Conservation (phyloP, 1,140 invertebrate species). For the Limonius californicus region DNA sequence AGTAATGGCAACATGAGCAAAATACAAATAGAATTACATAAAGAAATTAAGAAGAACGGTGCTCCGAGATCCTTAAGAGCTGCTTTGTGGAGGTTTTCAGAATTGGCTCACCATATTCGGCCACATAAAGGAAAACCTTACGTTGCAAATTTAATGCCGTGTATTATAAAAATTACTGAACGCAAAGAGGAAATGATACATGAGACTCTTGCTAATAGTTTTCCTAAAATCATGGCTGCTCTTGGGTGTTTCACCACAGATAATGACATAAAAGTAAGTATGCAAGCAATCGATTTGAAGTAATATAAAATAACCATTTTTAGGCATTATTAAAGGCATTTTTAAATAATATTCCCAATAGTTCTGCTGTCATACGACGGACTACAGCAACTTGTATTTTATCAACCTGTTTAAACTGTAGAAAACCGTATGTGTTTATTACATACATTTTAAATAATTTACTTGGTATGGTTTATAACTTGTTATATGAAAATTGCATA, state of each 20-base stretch:
- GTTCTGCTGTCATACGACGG: slow-evolving; percentile 41
- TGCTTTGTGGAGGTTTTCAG: slow-evolving; percentile 71
- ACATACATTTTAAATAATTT: slow-evolving; percentile 40
- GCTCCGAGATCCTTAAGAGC: slow-evolving; percentile 63
- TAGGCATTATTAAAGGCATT: slow-evolving; percentile 41
- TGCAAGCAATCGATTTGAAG: slow-evolving; percentile 5
- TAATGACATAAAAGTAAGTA: slow-evolving; percentile 67
- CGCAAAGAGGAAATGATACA: slow-evolving; percentile 69
- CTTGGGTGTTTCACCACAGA: slow-evolving; percentile 72
- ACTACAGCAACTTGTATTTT: slow-evolving; percentile 40
- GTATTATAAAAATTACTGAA: slow-evolving; percentile 61
- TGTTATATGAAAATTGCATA: background rate
- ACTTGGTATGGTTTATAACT: slow-evolving; percentile 42
- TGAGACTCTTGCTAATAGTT: slow-evolving; percentile 64
- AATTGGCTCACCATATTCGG: slow-evolving; percentile 63
- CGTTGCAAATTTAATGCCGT: slow-evolving; percentile 69
- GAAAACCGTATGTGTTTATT: slow-evolving; percentile 39
- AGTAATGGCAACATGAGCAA: slow-evolving; percentile 59
- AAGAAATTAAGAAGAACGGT: slow-evolving; percentile 77
- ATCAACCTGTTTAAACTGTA: slow-evolving; percentile 40
- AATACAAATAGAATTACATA: slow-evolving; percentile 73
- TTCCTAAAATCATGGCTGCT: slow-evolving; percentile 66
- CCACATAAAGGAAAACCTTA: slow-evolving; percentile 76
- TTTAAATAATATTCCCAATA: slow-evolving; percentile 39
- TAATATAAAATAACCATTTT: slow-evolving; percentile 23